Percentiles rank a stretch among this genome's conserved stretches.
Conservation (phyloP, 2,888 invertebrate species). For the Zygaena filipendulae region DNA sequence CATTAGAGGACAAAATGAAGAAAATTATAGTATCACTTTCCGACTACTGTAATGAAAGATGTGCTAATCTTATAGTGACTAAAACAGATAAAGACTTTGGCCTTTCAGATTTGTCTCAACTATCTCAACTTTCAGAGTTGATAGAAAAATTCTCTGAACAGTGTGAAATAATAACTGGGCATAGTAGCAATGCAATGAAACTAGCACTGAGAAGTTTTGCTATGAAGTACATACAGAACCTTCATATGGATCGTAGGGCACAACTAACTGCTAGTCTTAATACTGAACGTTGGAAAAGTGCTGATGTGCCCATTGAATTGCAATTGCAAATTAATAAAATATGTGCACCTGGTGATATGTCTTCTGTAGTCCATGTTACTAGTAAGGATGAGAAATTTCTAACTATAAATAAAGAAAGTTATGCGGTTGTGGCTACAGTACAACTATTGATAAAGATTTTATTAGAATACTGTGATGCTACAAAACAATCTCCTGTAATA, state of each 20-base stretch:
- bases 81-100: slow-evolving; percentile 76
- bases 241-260: slow-evolving; percentile 88
- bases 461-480: slow-evolving; percentile 90
- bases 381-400: slow-evolving; percentile 66
- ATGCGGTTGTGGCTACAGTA: slow-evolving; percentile 83
- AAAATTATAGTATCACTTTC: slow-evolving; percentile 86
- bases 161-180: slow-evolving; percentile 80
- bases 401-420: slow-evolving; percentile 76
- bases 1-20: slow-evolving; percentile 76
- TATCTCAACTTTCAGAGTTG: slow-evolving; percentile 78
- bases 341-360: slow-evolving; percentile 61
- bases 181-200: slow-evolving; percentile 81
- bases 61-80: slow-evolving; percentile 87
- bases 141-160: slow-evolving; percentile 83
- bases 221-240: slow-evolving; percentile 88
- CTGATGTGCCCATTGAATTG: slow-evolving; percentile 90
- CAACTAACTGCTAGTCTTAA: slow-evolving; percentile 88
- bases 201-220: slow-evolving; percentile 89
- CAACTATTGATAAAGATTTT: slow-evolving; percentile 90
- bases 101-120: slow-evolving; percentile 78
- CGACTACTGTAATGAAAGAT: slow-evolving; percentile 92
- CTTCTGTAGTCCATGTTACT: slow-evolving; percentile 35
- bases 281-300: slow-evolving; percentile 92
- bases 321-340: slow-evolving; percentile 85
- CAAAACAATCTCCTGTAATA: slow-evolving; percentile 80